These are phyloP conservation scores for Drosophila ambigua DNA, from an alignment of 1,140 invertebrate genomes.

Conservation along the genomic window DNA sequence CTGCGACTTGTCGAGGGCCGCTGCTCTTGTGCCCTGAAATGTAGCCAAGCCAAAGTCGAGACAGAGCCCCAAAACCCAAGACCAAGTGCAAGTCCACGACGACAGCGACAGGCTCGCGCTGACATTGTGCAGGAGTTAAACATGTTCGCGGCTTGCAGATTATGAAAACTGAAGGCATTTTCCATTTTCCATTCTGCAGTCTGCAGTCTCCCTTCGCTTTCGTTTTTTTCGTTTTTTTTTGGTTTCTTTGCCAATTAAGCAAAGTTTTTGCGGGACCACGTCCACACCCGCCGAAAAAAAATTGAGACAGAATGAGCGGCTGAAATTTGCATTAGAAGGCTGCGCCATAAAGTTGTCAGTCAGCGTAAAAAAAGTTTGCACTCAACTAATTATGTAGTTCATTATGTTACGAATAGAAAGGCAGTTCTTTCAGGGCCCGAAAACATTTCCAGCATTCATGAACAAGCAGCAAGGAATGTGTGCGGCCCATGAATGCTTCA, in stretches of 20 bases:
- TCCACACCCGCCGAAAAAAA: slow-evolving; percentile 16
- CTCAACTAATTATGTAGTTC: slow-evolving; percentile 66
- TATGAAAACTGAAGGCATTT: slow-evolving; percentile 54
- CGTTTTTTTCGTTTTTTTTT: slow-evolving; percentile 3
- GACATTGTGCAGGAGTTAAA: slow-evolving; percentile 71
- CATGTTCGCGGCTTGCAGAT: slow-evolving; percentile 71
- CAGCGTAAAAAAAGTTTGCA: slow-evolving; percentile 41
- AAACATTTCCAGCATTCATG: slow-evolving; percentile 1
- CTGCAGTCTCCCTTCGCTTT: slow-evolving; percentile 1
- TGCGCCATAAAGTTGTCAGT: slow-evolving; percentile 26
- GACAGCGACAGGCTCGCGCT: slow-evolving; percentile 44
- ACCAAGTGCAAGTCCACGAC: slow-evolving; percentile 20
- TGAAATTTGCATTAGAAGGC: slow-evolving; percentile 51
- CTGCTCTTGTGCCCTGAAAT: slow-evolving; percentile 37
- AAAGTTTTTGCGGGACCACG: slow-evolving; percentile 45
- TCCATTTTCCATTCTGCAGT: slow-evolving; percentile 21
- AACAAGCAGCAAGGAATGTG: not conserved
- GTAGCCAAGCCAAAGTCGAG: slow-evolving; percentile 29
- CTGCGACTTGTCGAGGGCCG: slow-evolving; percentile 58
- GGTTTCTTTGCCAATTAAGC: slow-evolving; percentile 63
- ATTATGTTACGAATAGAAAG: slow-evolving; percentile 42
- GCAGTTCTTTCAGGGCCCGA: not conserved
- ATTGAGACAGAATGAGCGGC: slow-evolving; percentile 33
- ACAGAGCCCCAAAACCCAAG: no score
- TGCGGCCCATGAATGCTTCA: no score